Evolutionary conservation across 2,113 vertebrate genomes (phyloP).

Genomic region (Columbina picui): DNA sequence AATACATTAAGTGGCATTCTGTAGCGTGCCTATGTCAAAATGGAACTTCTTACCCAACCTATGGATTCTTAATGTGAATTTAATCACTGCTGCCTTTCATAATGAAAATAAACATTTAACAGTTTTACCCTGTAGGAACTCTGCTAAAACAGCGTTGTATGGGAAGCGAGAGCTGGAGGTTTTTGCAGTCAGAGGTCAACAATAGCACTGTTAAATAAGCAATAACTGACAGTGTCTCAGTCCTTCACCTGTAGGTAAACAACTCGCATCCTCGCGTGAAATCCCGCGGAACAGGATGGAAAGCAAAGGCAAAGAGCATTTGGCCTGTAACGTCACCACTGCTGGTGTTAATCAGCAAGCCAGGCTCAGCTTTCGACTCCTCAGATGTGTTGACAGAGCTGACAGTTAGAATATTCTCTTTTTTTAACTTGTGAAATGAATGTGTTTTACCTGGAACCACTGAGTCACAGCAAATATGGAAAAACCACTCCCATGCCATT

Average conservation of each 20-base stretch:
- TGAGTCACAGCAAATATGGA: conserved; percentile 58
- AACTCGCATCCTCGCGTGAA: neutral
- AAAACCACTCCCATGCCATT: conserved; percentile 58
- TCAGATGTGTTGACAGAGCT: conserved; percentile 54
- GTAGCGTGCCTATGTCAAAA: neutral
- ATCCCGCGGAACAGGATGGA: neutral
- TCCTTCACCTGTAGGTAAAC: neutral
- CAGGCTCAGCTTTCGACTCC: neutral
- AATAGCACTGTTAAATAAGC: neutral
- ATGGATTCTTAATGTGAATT: neutral
- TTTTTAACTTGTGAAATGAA: conserved; percentile 54
- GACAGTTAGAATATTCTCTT: conserved; percentile 18
- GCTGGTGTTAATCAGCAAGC: neutral
- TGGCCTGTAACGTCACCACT: accelerated
- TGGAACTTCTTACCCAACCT: accelerated
- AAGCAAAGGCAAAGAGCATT: neutral
- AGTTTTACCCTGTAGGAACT: neutral
- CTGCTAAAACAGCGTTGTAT: neutral
- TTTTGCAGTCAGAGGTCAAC: neutral
- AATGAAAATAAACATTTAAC: neutral
- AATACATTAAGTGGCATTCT: neutral
- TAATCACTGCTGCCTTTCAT: neutral
- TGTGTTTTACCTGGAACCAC: conserved; percentile 61
- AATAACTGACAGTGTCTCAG: neutral
- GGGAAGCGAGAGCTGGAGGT: neutral